These are phyloP conservation scores for Microplitis deprimator DNA, from an alignment of 2,888 invertebrate genomes.

Conservation along the genomic window DNA sequence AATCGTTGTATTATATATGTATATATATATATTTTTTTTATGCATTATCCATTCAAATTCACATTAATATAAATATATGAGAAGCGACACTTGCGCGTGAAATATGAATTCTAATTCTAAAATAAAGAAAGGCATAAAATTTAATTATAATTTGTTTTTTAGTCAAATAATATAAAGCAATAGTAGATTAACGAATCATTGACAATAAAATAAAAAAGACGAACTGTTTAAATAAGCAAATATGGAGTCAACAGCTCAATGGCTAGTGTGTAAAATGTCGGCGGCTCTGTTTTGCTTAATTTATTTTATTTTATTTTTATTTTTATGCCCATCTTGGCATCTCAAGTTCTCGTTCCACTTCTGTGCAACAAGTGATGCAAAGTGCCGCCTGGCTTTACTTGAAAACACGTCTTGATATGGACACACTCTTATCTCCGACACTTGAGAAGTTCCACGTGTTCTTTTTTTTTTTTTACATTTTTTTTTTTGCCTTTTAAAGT, in stretches of 20 bases:
- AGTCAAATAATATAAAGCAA: not conserved
- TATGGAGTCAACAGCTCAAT: not conserved
- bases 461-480: slow-evolving; percentile 25
- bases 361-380: slow-evolving; percentile 11
- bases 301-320: slow-evolving; percentile 37
- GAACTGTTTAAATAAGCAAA: not conserved
- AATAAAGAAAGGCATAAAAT: no score
- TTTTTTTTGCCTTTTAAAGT: not conserved
- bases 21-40: not conserved
- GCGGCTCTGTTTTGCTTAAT: slow-evolving; percentile 38
- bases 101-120: no score
- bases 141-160: no score
- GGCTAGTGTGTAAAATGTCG: not conserved
- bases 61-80: not conserved
- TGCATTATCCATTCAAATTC: not conserved
- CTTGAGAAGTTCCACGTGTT: slow-evolving; percentile 22
- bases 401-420: slow-evolving; percentile 45
- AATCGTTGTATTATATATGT: slow-evolving; percentile 4
- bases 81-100: no score
- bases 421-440: slow-evolving; percentile 36
- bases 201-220: slow-evolving; percentile 10
- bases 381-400: slow-evolving; percentile 34
- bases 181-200: not conserved
- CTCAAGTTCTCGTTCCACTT: slow-evolving; percentile 38
- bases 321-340: slow-evolving; percentile 23